Conservation (phyloP, 1,140 invertebrate species). For the Delia radicum region DNA sequence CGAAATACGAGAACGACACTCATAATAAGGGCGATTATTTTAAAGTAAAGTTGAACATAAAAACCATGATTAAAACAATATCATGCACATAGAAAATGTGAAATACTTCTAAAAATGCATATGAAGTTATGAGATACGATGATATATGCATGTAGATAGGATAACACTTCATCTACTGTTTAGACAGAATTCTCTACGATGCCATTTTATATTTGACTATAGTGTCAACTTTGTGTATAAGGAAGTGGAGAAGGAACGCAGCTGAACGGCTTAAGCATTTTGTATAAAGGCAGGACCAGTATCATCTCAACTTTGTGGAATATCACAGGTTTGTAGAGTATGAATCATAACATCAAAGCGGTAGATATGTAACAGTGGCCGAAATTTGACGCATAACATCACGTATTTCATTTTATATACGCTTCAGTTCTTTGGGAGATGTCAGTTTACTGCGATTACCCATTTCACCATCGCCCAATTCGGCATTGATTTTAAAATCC, state of each 20-base stretch:
- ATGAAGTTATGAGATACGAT: neutral
- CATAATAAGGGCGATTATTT: no score
- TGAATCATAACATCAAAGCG: conserved; percentile 82
- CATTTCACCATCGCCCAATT: conserved; percentile 62
- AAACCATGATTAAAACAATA: neutral
- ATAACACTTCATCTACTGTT: neutral
- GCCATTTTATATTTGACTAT: conserved; percentile 78
- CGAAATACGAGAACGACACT: no score
- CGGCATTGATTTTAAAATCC: conserved; percentile 93
- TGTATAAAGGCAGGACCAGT: conserved; percentile 84
- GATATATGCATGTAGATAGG: neutral
- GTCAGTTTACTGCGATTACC: conserved; percentile 57
- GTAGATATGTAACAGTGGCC: conserved; percentile 73
- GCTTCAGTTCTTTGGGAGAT: conserved; percentile 71
- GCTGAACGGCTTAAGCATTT: conserved; percentile 89
- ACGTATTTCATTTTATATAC: conserved; percentile 90
- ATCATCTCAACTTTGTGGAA: conserved; percentile 89
- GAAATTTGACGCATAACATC: conserved; percentile 89
- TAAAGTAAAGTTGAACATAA: neutral
- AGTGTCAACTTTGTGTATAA: conserved; percentile 87
- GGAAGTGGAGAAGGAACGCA: conserved; percentile 91
- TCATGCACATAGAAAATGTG: no score
- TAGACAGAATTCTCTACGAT: conserved; percentile 31
- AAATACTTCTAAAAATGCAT: neutral
- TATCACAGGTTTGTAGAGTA: conserved; percentile 78